Conservation (phyloP, 1,140 invertebrate genomes). For the Drosophila rufa region DNA sequence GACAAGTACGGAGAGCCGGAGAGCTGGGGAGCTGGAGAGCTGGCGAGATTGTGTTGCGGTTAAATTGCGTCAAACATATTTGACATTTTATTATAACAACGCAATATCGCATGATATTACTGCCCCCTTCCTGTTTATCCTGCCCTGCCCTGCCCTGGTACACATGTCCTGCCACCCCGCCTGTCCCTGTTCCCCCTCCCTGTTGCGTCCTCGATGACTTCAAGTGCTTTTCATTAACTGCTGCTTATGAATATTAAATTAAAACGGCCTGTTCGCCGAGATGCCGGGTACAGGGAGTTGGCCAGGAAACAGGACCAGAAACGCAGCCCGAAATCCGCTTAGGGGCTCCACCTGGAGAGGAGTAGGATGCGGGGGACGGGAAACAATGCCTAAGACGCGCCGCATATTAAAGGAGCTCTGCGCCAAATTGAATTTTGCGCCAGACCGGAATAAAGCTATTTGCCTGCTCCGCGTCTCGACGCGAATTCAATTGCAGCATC, state of each 20-base stretch:
- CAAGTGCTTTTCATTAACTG: constrained; percentile 82
- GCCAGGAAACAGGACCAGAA: constrained; percentile 25
- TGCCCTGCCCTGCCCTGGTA: neutral
- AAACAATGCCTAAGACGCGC: constrained; percentile 57
- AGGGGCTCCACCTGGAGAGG: neutral
- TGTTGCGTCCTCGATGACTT: constrained; percentile 42
- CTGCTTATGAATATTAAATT: constrained; percentile 83
- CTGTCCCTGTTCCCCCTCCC: neutral
- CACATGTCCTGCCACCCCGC: constrained; percentile 11
- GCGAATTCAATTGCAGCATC: constrained; percentile 61
- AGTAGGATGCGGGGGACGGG: neutral
- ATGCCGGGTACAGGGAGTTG: neutral
- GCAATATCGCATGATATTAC: constrained; percentile 46
- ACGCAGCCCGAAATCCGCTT: constrained; percentile 41
- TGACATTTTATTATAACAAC: constrained; percentile 78
- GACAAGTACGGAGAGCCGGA: constrained; percentile 18
- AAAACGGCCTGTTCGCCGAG: constrained; percentile 43
- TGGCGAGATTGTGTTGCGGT: constrained; percentile 74
- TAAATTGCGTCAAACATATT: constrained; percentile 83
- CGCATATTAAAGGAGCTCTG: constrained; percentile 55
- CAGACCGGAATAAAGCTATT: constrained; percentile 62
- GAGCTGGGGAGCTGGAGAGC: constrained; percentile 8
- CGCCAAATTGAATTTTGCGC: constrained; percentile 68
- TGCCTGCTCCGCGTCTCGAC: constrained; percentile 6
- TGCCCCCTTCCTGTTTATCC: neutral